phyloP scores from a whole-genome alignment of 1,140 invertebrate species.

The Parasteatoda tepidariorum region DNA sequence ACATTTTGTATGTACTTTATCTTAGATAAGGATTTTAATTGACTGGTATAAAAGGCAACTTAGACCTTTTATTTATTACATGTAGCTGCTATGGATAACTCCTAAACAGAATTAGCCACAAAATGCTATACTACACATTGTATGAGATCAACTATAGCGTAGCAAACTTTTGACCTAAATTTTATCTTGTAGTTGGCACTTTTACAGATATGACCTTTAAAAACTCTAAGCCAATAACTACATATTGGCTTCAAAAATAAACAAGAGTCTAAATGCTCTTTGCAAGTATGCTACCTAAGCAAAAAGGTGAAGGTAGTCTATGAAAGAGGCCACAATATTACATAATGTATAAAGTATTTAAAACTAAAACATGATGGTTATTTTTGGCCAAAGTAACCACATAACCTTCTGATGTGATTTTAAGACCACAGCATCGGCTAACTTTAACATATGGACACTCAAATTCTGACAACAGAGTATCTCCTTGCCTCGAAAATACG shows the following conservation, averaged over 20 bases:
- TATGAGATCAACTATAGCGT: conserved; percentile 59
- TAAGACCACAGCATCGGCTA: conserved; percentile 95
- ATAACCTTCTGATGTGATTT: conserved; percentile 95
- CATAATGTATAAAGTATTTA: conserved; percentile 92
- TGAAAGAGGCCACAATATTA: conserved; percentile 48
- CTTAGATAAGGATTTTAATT: conserved; percentile 53
- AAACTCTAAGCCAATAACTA: conserved; percentile 48
- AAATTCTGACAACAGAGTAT: conserved; percentile 89
- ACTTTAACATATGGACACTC: conserved; percentile 98
- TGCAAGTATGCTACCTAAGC: conserved; percentile 53
- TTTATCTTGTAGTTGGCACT: conserved; percentile 53
- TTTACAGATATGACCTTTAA: conserved; percentile 46
- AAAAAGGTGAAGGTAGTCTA: conserved; percentile 55
- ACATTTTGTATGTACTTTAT: conserved; percentile 52
- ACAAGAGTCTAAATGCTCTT: conserved; percentile 57
- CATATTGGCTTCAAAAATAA: conserved; percentile 33
- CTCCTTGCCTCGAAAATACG: conserved; percentile 89
- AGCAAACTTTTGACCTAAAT: conserved; percentile 56
- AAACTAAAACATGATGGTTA: conserved; percentile 96
- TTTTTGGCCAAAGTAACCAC: conserved; percentile 97
- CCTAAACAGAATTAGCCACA: conserved; percentile 49
- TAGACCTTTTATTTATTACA: conserved; percentile 49
- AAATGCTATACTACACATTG: conserved; percentile 59
- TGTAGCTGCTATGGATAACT: conserved; percentile 57
- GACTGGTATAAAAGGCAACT: conserved; percentile 60